A percentile compares a stretch with the other conserved stretches of the same genome.
Conservation (phyloP, 2,888 invertebrate species). For the Yponomeuta sedellus region DNA sequence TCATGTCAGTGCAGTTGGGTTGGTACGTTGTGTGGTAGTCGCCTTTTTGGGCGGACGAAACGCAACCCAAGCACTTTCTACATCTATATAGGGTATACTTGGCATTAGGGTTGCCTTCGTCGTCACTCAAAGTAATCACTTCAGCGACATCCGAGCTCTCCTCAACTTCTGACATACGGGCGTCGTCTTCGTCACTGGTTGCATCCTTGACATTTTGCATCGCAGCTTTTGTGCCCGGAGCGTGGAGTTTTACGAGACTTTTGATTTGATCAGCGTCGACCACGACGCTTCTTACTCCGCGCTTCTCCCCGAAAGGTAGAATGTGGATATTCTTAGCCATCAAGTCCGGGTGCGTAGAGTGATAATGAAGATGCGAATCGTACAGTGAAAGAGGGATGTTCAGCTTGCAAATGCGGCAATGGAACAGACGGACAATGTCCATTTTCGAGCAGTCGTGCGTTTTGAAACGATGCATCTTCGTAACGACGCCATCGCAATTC, state of each 20-base stretch:
- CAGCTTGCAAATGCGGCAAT: not conserved
- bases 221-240: not conserved
- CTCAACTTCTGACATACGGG: not conserved
- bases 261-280: too few species aligned
- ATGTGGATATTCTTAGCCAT: not conserved
- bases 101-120: not conserved
- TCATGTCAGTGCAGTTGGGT: not conserved
- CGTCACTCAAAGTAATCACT: not conserved
- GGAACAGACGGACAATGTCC: not conserved
- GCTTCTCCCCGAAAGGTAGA: not conserved
- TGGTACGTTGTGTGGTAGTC: not conserved
- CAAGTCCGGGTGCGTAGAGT: not conserved
- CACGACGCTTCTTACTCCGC: not conserved
- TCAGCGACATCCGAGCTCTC: not conserved
- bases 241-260: too few species aligned
- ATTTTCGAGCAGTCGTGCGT: not conserved
- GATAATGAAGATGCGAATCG: not conserved
- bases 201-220: not conserved
- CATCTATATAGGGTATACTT: not conserved
- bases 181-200: not conserved
- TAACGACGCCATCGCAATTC: not conserved
- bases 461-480: not conserved
- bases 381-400: not conserved
- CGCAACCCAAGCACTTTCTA: not conserved
- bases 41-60: not conserved